Evolutionary conservation across 1,140 invertebrate genomes (phyloP), one percentile per base, ranked within the genome.

Genomic region (Ceratoteleas bidentatus): DNA sequence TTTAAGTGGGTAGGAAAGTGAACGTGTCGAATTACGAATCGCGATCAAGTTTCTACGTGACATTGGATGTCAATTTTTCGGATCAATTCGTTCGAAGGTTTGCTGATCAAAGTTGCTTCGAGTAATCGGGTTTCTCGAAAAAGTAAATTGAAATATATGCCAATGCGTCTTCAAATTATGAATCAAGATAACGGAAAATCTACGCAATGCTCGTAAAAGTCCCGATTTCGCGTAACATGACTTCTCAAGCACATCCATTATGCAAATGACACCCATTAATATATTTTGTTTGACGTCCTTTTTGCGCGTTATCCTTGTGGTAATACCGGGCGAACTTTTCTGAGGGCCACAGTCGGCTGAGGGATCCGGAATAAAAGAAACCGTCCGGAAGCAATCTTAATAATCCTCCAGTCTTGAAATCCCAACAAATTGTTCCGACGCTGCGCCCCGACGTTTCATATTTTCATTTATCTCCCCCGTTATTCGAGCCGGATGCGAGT

Each of bases 361-460:
- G n/a, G 15, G 14, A 69, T 9, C 24, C 45, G 53, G 52, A 57
- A 58, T 57, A 72, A 61, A 57, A 74, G 65, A 72, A 70, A 61
- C 16, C 13, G 69, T 24, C 50, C 33, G 60, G 53, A 50, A 52
- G 57, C 66, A 78, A 83, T 75, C 77, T 83, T 82, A 85, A 87
- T 85, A 85, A 87, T 78, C 24, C 24, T 24, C 24, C 24, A 24
- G 74, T 74, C 72, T 65, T 78, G 56, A 62, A 57, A 74, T 60
- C 40, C 15, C 24, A 68, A 68, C 49, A 53, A 68, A 68, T 45
- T 76, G 45, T 58, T 52, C 34, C 34, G n/a, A 16, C 36, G 10
- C 65, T n/a, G 69, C 61, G 13, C 11, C 50, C 10, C 10, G 16
- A 14, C 9, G 8, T 60, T 61, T 53, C 49, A 53, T 61, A 61